Evolutionary conservation across 1,140 invertebrate genomes (phyloP).

Genomic region (Stratiolaelaps scimitus): DNA sequence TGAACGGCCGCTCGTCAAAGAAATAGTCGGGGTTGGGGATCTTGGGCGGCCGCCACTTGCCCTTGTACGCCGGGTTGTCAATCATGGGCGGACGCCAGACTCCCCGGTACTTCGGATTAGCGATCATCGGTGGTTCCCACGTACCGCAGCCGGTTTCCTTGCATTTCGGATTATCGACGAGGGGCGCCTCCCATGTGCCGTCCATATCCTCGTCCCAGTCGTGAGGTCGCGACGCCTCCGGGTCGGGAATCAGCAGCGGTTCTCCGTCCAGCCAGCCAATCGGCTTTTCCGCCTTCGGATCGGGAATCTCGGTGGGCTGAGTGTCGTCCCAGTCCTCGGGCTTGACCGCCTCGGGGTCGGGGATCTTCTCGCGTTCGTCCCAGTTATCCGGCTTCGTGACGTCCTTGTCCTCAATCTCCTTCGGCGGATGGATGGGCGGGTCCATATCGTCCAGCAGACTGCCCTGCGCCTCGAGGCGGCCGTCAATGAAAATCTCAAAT

Average conservation of each 20-base stretch:
- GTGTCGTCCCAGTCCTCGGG: constrained; percentile 90
- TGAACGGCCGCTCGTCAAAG: constrained; percentile 77
- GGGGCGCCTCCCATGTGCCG: constrained; percentile 91
- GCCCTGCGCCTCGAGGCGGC: constrained; percentile 63
- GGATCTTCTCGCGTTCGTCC: constrained; percentile 82
- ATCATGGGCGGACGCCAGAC: constrained; percentile 81
- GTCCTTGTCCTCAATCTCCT: constrained; percentile 84
- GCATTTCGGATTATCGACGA: constrained; percentile 76
- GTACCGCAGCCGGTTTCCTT: constrained; percentile 73
- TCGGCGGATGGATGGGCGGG: constrained; percentile 84
- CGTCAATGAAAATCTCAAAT: constrained; percentile 52
- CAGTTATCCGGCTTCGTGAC: constrained; percentile 83
- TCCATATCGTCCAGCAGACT: constrained; percentile 74
- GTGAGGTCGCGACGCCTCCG: constrained; percentile 67
- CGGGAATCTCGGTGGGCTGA: constrained; percentile 73
- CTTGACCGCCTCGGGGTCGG: constrained; percentile 46
- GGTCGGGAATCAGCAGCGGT: constrained; percentile 71
- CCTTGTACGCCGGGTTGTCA: constrained; percentile 84
- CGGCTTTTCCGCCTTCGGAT: constrained; percentile 73
- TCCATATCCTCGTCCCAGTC: constrained; percentile 99
- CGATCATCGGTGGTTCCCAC: constrained; percentile 70
- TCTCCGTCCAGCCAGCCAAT: constrained; percentile 90
- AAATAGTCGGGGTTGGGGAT: constrained; percentile 86
- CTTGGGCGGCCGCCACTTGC: constrained; percentile 75
- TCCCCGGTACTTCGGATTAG: constrained; percentile 83